Evolutionary conservation across 1,140 invertebrate genomes (phyloP), one percentile per base, ranked within the genome.

Genomic region (Bombus soroeensis): DNA sequence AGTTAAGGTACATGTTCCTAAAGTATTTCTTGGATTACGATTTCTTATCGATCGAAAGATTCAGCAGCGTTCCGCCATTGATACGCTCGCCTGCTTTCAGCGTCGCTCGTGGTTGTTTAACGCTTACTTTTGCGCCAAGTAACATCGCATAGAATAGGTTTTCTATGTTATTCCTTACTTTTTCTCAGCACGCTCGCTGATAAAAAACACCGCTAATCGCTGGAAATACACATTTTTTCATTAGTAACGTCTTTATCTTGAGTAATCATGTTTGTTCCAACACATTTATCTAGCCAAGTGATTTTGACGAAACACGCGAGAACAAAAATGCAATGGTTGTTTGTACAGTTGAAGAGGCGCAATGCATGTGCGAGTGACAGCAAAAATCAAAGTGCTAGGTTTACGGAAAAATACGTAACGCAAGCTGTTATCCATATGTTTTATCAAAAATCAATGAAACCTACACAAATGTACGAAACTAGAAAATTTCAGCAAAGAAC

Each of bases 401-500:
- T 4, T 18, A 18, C 15, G 47, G 47, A 22, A 53, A 53, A 53
- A 22, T 22, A 53, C 47, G 15, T 6, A 18, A 18, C 0, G 15
- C 47, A 18, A 47, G 15, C 47, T 6, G 47, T 47, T 18, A 6
- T 47, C 5, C 47, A 1, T 18, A 18, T 6, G 47, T 47, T 47
- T 47, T 22, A 53, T 53, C 47, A 53, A 22, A 22, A 53, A 53
- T 53, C 5, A 0, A 22, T 8, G 18, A 22, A 53, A 53, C 6
- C 47, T 22, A 13, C 47, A 2, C 0, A 22, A 22, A 22, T 0
- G 0, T 22, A 22, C 1, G 18, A 8, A 22, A 8, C 1, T 6
- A 53, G 5, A 18, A 18, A 22, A 18, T 53, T 6, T 53, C 47
- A 15, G 1, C 18, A 18, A 6, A 53, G 18, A 18, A 6, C 15